Evolutionary conservation across 2,888 invertebrate genomes (phyloP), one percentile per base, ranked within the genome.

Genomic region (Kuschelorhynchus macadamiae): DNA sequence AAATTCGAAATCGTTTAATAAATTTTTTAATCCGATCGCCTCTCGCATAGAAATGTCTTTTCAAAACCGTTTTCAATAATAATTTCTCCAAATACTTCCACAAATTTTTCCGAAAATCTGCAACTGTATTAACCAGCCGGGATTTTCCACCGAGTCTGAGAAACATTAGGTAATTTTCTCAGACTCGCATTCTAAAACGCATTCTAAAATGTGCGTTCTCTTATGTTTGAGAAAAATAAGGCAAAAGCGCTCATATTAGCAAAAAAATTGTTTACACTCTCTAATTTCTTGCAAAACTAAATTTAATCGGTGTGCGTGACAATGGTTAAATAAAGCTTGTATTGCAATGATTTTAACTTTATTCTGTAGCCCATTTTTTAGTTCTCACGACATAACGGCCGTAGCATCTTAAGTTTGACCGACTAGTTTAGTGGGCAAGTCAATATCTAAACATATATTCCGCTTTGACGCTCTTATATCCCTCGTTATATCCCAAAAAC

Each of bases 1-100:
- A 36, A 36, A 36, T 36, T 36, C 36, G 36, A 36, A 36, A 36
- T 36, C 36, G 36, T 36, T 36, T 36, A 36, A 36, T 36, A 36
- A 4, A 11, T 36, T 36, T 36, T 36, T 36, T 36, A 36, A 36
- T 2, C 36, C 36, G 12, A 36, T 36, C 36, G 36, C 11, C 11
- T 11, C 4, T 36, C 36, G 36, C 11, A 11, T 25, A 25, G 25
- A 25, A 7, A 7, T 25, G 25, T 25, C 25, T 25, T 25, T 25
- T 25, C 25, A 25, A 25, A 25, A 3, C 11, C 36, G 12, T 36
- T 2, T 4, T 11, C 2, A 2, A 3, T 36, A 12, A 36, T 36
- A 36, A 36, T 36, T 36, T 36, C 36, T 4, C 11, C 36, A 36
- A 36, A 36, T 12, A 36, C 36, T 36, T 2, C 36, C 12, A 36